Base-by-base conservation (phyloP, 2,113 vertebrate species). In the Labeo catla region DNA sequence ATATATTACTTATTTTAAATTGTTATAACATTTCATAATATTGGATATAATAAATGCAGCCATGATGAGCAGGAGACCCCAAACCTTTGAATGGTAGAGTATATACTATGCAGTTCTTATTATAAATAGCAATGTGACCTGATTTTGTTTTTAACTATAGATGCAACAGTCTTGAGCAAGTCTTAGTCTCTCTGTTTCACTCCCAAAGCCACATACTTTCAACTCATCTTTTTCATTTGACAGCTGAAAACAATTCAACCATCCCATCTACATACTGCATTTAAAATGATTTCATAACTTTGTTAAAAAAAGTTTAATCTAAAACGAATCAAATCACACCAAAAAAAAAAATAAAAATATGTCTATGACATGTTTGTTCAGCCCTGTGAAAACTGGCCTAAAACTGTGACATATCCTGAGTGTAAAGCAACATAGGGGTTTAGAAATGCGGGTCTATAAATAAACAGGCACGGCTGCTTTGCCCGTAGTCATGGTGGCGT, bases 361-460 rank as follows among this genome's bases (percentile, higher is more conserved):
- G n/a, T 28, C 28, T 52, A 12, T 4, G 13, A 54, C n/a, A 12
- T 36, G 15, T 68, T 52, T 82, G 13, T 82, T 88, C 28, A 52
- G 2, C 57, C 47, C 57, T 81, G 23, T 72, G 45, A 84, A 78
- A 76, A 45, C 28, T 1, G 7, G 10, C 15, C 34, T 45, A 70
- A 82, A 81, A 70, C 11, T 28, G 47, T 47, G 21, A 65, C 23
- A 63, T 21, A 83, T 85, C 34, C 49, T 10, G 7, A 45, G 15
- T 50, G 45, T 52, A 83, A 83, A 79, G 50, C 11, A 88, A 86
- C 80, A 68, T 12, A 73, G 82, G 52, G 63, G 19, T 79, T 84
- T 54, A 79, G 59, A 84, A 84, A 54, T 66, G 50, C n/a, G 4
- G 23, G 45, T 65, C 84, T 86, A 88, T 86, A 74, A 84, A 88